Evolutionary conservation across 2,888 invertebrate species (phyloP), one percentile per base, ranked within the genome.

Genomic region (Meliscaeva auricollis): DNA sequence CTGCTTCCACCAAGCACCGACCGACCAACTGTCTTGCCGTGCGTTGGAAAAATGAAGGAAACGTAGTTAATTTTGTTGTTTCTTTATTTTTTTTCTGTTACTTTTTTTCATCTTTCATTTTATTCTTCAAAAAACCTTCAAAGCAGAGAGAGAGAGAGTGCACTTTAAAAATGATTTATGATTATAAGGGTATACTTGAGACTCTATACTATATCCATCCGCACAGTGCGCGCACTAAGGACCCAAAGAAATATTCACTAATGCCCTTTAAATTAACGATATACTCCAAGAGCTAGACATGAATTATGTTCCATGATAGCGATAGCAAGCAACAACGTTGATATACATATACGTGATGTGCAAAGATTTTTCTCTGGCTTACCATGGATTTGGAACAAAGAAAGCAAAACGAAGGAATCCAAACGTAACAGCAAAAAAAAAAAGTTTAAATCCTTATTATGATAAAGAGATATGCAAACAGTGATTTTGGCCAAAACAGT

Each of bases 261-360:
- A 78, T 72, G 78, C 70, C 56, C 70, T 74, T 78, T 83, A 78
- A 83, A 83, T 83, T 78, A 74, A 78, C 83, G 78, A 83, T 78
- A 69, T 70, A 62, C 30, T 41, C 41, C n/a, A 26, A 13, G 38
- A 38, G n/a, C 20, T 20, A 75, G 74, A 68, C 60, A 69, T 83
- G 83, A 83, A 78, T 73, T 74, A 77, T 83, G 68, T 68, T 68
- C 54, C 54, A 44, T 35, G 35, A 38, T 11, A 38, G 38, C 9
- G n/a, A n/a, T n/a, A n/a, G n/a, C 38, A 9, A 38, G 38, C 44
- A 62, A 50, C 32, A 68, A 46, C 30, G 54, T 64, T 41, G 38
- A 60, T n/a, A 41, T 56, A 56, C 8, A 7, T 35, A n/a, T 6
- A 44, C 60, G 60, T 60, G 60, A 82, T 72, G 76, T 83, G 73